Evolutionary conservation across 2,797 vertebrate genomes (phyloP).

Genomic region (Eleutherodactylus coqui): DNA sequence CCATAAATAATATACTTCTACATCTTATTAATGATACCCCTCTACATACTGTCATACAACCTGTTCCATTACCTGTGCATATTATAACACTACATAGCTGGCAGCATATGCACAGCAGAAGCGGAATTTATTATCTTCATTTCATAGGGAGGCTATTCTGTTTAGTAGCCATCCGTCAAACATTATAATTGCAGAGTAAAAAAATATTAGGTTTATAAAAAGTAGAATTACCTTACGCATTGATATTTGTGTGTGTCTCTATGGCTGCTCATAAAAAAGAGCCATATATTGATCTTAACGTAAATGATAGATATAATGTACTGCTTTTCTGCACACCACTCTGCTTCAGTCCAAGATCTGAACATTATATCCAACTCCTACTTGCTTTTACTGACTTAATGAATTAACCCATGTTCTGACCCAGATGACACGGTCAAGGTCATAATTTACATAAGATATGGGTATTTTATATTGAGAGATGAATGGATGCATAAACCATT

Average conservation of each 20-base stretch:
- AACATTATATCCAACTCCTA: not conserved
- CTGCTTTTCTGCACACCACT: not conserved
- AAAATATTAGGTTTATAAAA: conserved; percentile 64
- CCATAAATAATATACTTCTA: not conserved
- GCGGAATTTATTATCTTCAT: not conserved
- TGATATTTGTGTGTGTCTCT: conserved; percentile 49
- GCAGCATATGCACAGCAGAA: not conserved
- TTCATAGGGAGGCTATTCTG: not conserved
- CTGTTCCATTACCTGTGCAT: not conserved
- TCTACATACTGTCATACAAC: not conserved
- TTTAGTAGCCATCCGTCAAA: not conserved
- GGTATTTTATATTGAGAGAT: not conserved
- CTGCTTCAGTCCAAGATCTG: not conserved
- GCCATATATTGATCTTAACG: conserved; percentile 42
- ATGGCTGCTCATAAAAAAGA: conserved; percentile 45
- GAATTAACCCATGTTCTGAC: not conserved
- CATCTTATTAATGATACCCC: not conserved
- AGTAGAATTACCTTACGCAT: conserved; percentile 52
- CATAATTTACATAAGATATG: not conserved
- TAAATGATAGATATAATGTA: conserved; percentile 48
- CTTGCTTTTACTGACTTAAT: not conserved
- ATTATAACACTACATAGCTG: not conserved
- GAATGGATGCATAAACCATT: not conserved
- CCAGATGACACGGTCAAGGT: not conserved
- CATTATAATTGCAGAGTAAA: conserved; percentile 40